phyloP scores from a whole-genome alignment of 2,797 vertebrate genomes.

The Bradypus variegatus region DNA sequence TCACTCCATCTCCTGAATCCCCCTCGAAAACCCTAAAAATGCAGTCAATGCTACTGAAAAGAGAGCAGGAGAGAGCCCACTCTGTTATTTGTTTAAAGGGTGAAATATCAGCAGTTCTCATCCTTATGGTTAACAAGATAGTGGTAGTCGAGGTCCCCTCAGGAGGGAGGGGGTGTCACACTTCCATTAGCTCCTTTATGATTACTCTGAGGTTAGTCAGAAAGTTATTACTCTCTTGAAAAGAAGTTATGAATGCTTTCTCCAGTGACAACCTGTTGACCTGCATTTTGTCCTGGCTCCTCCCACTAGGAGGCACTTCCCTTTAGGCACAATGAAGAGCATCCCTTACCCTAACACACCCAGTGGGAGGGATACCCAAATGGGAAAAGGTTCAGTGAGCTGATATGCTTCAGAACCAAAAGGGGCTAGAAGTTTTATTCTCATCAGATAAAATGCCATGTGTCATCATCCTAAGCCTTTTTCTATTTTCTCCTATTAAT shows the following conservation, averaged over 20 bases:
- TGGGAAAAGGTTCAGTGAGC: not conserved
- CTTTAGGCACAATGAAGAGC: not conserved
- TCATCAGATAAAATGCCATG: not conserved
- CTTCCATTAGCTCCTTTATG: not conserved
- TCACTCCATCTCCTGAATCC: not conserved
- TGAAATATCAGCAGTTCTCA: not conserved
- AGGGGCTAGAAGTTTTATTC: not conserved
- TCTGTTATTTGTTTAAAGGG: not conserved
- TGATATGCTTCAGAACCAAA: not conserved
- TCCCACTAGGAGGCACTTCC: not conserved
- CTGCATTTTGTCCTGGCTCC: not conserved
- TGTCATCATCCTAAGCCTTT: not conserved
- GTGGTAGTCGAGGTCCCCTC: not conserved
- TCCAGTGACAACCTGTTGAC: not conserved
- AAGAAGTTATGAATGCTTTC: constrained; percentile 6
- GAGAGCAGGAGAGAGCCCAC: not conserved
- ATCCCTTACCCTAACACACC: not conserved
- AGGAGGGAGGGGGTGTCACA: too few relatives aligned
- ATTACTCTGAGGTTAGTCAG: not conserved
- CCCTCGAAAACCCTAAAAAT: not conserved
- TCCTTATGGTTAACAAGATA: not conserved
- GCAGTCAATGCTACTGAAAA: not conserved
- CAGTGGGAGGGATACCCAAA: not conserved
- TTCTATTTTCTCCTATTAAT: not conserved
- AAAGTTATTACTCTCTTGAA: not conserved